A percentile compares a stretch with the other conserved stretches of the same genome.
These are phyloP conservation scores for Sebastiscus tertius DNA, from an alignment of 2,797 vertebrate genomes.

Conservation along the genomic window DNA sequence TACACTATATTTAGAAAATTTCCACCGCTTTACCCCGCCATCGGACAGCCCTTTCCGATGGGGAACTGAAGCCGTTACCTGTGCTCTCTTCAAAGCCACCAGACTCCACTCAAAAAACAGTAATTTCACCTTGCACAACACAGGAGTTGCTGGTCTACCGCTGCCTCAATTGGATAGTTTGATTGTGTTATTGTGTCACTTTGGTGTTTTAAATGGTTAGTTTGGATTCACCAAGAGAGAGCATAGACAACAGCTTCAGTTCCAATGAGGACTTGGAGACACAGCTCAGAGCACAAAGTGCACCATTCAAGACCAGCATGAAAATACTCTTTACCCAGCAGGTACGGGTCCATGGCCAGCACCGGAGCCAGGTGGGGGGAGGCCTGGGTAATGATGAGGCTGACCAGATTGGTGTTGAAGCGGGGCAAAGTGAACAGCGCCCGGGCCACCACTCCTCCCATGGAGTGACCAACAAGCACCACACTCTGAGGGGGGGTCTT, in stretches of 20 bases:
- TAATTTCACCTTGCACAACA: too few relatives aligned
- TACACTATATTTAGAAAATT: background rate
- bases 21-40: background rate
- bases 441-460: conserved; percentile 97
- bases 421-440: conserved; percentile 92
- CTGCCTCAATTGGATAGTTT: too few relatives aligned
- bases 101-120: background rate
- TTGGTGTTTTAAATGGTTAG: too few relatives aligned
- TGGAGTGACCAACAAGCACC: conserved; percentile 95
- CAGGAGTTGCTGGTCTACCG: too few relatives aligned
- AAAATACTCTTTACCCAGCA: conserved; percentile 83
- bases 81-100: background rate
- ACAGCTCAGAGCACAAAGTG: background rate
- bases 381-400: conserved; percentile 95
- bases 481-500: conserved; percentile 89
- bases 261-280: background rate
- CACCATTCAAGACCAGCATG: background rate
- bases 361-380: conserved; percentile 95
- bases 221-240: too few relatives aligned
- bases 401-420: conserved; percentile 91
- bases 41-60: background rate
- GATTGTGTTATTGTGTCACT: too few relatives aligned
- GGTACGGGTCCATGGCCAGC: conserved; percentile 90
- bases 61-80: background rate
- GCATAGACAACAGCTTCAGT: too few relatives aligned